Percentiles rank a stretch among this genome's conserved stretches.
Evolutionary conservation across 2,113 vertebrate species (phyloP).

Genomic region (Cyprinodon brontotheroides): DNA sequence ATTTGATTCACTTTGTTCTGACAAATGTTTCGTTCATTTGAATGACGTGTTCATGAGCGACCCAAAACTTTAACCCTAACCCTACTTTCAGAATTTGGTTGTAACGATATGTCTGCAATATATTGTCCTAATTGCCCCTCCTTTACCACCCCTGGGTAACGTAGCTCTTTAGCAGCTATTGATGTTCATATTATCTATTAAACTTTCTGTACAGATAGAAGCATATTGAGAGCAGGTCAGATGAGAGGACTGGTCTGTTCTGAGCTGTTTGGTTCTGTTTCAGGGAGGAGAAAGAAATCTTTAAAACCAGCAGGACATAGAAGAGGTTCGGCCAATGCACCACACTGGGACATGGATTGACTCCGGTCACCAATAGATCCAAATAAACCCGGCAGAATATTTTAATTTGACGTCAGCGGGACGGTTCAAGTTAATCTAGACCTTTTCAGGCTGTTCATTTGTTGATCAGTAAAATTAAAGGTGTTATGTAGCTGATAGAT

Average conservation of each 20-base stretch:
- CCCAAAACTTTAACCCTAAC: too few species aligned
- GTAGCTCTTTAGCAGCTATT: too few species aligned
- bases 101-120: too few species aligned
- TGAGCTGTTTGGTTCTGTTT: neutral
- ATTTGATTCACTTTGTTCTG: too few species aligned
- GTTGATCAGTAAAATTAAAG: slow-evolving; percentile 28
- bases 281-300: neutral
- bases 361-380: neutral
- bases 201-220: neutral
- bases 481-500: slow-evolving; percentile 26
- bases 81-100: too few species aligned
- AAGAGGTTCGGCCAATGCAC: neutral
- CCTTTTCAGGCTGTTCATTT: neutral
- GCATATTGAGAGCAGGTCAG: neutral
- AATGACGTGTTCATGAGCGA: too few species aligned
- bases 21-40: too few species aligned
- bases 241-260: neutral
- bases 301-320: neutral
- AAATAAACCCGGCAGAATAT: neutral
- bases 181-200: neutral
- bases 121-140: too few species aligned
- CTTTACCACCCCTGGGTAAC: too few species aligned
- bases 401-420: neutral
- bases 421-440: neutral
- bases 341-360: neutral